Base-by-base conservation (phyloP, 2,797 vertebrate genomes). In the Dromococcyx pavoninus region DNA sequence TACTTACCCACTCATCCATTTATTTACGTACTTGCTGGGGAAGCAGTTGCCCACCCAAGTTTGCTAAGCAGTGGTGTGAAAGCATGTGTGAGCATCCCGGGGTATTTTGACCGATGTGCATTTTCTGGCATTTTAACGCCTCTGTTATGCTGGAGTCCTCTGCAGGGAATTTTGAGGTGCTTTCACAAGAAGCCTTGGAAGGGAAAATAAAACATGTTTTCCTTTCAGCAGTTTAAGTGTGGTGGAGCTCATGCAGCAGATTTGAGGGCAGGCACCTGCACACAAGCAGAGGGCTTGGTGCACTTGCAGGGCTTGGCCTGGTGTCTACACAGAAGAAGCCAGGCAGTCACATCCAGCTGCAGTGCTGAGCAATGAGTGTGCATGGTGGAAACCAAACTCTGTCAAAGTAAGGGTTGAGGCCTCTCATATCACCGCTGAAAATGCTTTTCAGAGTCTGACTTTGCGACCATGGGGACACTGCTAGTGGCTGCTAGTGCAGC, bases 71-170 rank as follows among this genome's bases (percentile, higher is more conserved):
- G 8, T 8, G 58, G 43, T 2, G 1, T 2, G 39, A 53, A 27
- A 71, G 23, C 33, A 25, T 44, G 6, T 61, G 17, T 30, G 46
- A 84, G 41, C 60, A 70, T 30, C 46, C 30, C 35, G 64, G 70
- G 30, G 39, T 61, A 3, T 53, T 89, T 35, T 1, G 0, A 17
- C 24, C n/a, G 66, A 2, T 0, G 1, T 53, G 51, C 23, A 3
- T 73, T 87, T 88, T 78, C 24, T 84, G 73, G 12, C 13, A 8
- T 75, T 91, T 84, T 74, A 28, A 27, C 65, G 37, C 11, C 46
- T 82, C 33, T 41, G 2, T 56, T 78, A 51, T 14, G 41, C 41
- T 48, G 23, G 17, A 64, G 37, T 56, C 39, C 14, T 56, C 72
- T 69, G 41, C 1, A 0, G n/a, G 50, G 33, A 71, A 44, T 64